phyloP scores from a whole-genome alignment of 2,797 vertebrate genomes.

The Phaenicophaeus curvirostris region DNA sequence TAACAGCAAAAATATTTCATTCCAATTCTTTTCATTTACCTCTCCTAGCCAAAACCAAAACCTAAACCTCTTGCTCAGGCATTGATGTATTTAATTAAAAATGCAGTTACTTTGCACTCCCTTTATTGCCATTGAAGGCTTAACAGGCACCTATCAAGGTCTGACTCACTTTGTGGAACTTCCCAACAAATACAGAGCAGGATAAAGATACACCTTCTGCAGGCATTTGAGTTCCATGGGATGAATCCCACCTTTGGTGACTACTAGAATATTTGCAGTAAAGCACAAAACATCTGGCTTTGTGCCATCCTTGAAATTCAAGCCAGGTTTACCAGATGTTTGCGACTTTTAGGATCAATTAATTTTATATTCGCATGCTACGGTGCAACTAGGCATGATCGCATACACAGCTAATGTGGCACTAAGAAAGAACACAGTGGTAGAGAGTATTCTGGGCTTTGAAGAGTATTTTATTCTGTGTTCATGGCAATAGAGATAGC shows the following conservation, averaged over 20 bases:
- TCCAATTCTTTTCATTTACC: background rate
- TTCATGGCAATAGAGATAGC: background rate
- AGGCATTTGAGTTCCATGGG: background rate
- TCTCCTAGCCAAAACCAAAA: background rate
- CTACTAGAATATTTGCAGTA: background rate
- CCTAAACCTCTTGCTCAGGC: background rate
- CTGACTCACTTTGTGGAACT: background rate
- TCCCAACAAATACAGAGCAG: background rate
- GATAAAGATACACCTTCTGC: background rate
- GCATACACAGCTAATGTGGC: rapidly evolving
- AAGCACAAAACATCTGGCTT: background rate
- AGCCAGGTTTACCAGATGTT: background rate
- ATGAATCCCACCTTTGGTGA: background rate
- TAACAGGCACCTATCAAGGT: background rate
- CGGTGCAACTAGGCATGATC: background rate
- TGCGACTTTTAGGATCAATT: background rate
- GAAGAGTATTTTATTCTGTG: background rate
- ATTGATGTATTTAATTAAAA: background rate
- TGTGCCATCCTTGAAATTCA: background rate
- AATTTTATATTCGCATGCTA: background rate
- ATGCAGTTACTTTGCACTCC: background rate
- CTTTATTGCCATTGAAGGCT: background rate
- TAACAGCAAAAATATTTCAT: background rate
- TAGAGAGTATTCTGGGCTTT: background rate
- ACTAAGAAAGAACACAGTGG: background rate